Evolutionary conservation across 2,113 vertebrate species (phyloP).

Genomic region (Onychostruthus taczanowskii): DNA sequence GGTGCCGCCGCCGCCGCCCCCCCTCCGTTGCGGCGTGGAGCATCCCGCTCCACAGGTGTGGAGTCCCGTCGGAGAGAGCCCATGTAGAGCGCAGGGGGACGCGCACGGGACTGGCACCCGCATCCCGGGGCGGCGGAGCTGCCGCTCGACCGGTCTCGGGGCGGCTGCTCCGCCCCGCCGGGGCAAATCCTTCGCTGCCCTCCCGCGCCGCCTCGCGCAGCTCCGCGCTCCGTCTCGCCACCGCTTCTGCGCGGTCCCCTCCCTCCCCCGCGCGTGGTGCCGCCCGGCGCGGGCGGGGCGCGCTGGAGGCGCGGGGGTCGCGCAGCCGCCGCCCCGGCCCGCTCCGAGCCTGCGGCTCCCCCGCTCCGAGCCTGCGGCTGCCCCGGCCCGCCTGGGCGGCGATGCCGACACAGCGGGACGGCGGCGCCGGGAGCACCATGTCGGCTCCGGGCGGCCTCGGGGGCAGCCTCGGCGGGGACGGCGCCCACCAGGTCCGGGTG

Average conservation of each 20-base stretch:
- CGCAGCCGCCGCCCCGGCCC: background rate
- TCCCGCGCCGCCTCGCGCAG: rapidly evolving
- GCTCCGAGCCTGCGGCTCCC: background rate
- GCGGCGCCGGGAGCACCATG: constrained; percentile 75
- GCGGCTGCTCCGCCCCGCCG: rapidly evolving
- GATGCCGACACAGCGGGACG: constrained; percentile 97
- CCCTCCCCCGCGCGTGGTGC: background rate
- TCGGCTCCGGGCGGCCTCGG: constrained; percentile 50
- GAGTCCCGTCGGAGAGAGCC: background rate
- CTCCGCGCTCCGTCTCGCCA: background rate
- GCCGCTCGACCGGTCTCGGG: background rate
- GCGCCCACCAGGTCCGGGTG: constrained; percentile 85
- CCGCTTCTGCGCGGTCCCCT: background rate
- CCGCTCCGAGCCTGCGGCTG: background rate
- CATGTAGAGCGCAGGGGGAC: background rate
- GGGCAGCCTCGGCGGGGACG: constrained; percentile 42
- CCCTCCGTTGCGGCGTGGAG: background rate
- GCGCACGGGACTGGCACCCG: rapidly evolving
- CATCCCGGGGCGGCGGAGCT: background rate
- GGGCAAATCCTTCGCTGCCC: rapidly evolving
- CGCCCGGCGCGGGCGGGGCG: background rate
- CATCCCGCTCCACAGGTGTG: background rate
- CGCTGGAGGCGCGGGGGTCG: background rate
- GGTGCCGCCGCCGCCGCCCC: background rate
- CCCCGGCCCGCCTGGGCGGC: background rate